Evolutionary conservation across 2,113 vertebrate species (phyloP), one percentile per base, ranked within the genome.

Genomic region (Phalacrocorax brasilianus): DNA sequence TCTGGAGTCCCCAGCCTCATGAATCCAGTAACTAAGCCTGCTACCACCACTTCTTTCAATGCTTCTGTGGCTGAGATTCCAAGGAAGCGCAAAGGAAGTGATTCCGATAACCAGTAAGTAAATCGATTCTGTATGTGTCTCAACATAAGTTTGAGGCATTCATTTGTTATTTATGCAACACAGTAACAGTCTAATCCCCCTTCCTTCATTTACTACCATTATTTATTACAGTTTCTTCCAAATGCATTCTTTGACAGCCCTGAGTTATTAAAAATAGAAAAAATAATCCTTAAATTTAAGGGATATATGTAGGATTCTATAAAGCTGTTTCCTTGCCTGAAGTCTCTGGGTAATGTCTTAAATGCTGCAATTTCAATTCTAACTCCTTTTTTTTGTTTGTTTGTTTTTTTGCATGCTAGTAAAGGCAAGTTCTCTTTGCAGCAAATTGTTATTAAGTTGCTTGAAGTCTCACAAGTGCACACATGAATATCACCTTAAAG

Each of bases 41-140:
- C 96, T 78, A 55, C 83, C 85, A 58, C 94, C 76, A 33, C 98
- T 74, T 91, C 98, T 24, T 96, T 98, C 35, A 98, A 74, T 30
- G 23, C 93, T 55, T 86, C 52, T 74, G 72, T 50, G 65, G 70
- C 72, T 22, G 99, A 99, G 85, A 97, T 98, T 91, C 98, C 99
- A 28, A 97, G 98, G 89, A 99, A 99, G 88, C 98, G 98, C 74
- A 99, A 99, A 96, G 98, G 98, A 90, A 99, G 98, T 87, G 98
- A 98, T 55, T 97, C 97, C 24, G 99, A 99, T 76, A 98, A 96
- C 91, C 98, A 98, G 99, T 99, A 88, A 98, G 99, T 98, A 65
- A 76, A 67, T 77, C 8, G 3, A 6, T 81, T 85, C 55, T 72
- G 8, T 50, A 13, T n/a, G 16, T 65, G 21, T 32, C 33, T 76